These are phyloP conservation scores for Lithobates sylvaticus DNA, from an alignment of 2,797 vertebrate species.

Conservation along the genomic window DNA sequence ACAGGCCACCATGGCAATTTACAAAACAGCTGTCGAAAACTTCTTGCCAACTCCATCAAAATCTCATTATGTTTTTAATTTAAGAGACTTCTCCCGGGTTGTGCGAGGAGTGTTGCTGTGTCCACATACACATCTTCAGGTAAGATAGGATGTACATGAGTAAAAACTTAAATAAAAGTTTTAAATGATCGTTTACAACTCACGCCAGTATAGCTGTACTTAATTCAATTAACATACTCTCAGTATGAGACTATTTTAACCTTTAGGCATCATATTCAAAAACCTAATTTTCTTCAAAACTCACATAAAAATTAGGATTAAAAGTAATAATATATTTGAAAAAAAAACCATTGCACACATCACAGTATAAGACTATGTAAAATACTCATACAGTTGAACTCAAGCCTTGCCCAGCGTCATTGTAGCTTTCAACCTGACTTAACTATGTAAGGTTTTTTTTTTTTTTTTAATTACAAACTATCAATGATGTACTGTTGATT, in stretches of 20 bases:
- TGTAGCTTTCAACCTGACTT: no score
- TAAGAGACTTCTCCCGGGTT: conserved; percentile 92
- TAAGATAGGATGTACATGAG: conserved; percentile 68
- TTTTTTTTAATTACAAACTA: neutral
- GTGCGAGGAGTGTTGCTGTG: conserved; percentile 90
- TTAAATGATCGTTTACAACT: neutral
- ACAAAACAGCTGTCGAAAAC: conserved; percentile 83
- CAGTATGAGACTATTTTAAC: neutral
- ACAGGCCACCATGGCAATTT: conserved; percentile 88
- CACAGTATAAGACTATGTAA: no score
- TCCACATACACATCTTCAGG: conserved; percentile 89
- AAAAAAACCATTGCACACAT: no score
- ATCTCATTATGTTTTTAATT: conserved; percentile 95
- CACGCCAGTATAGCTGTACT: neutral
- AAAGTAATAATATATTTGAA: no score
- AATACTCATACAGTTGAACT: no score
- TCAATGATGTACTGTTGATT: neutral
- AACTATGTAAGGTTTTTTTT: no score
- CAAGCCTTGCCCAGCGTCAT: no score
- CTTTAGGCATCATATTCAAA: no score
- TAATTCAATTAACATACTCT: neutral
- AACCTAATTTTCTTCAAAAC: no score
- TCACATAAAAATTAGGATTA: no score
- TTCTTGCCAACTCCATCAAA: conserved; percentile 95
- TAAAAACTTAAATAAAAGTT: no score